Percentiles rank a stretch among this genome's conserved stretches.
Evolutionary conservation across 2,113 vertebrate genomes (phyloP).

Genomic region (Candoia aspera): DNA sequence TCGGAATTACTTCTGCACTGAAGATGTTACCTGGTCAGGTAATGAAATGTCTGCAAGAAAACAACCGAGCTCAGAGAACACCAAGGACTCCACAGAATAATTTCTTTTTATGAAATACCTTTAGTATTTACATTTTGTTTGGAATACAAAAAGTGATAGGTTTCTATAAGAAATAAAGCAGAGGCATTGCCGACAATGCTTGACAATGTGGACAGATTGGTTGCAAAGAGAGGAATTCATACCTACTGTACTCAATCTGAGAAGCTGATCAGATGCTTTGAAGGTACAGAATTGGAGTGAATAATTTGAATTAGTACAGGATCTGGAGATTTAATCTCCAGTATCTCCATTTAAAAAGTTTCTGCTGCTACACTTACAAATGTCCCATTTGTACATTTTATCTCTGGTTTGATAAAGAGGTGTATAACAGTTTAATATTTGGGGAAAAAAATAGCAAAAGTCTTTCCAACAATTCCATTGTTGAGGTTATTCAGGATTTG

Average conservation of each 20-base stretch:
- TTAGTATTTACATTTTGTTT: background rate
- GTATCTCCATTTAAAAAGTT: background rate
- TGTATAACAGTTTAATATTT: background rate
- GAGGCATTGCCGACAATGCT: too few relatives aligned
- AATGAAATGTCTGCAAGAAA: too few relatives aligned
- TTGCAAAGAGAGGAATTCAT: background rate
- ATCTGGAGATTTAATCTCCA: background rate
- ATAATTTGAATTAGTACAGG: background rate
- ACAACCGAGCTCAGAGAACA: too few relatives aligned
- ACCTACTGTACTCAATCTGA: background rate
- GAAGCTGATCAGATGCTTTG: background rate
- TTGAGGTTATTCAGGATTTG: background rate
- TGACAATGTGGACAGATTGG: background rate
- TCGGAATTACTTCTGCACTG: background rate
- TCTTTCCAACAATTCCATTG: background rate
- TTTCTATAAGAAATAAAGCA: background rate
- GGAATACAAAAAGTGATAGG: background rate
- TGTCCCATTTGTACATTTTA: background rate
- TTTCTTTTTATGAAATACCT: background rate
- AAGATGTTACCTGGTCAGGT: too few relatives aligned
- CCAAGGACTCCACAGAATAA: background rate
- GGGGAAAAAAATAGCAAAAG: background rate
- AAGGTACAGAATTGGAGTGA: background rate
- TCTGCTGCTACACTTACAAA: background rate
- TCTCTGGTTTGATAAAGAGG: background rate